Evolutionary conservation across 1,140 invertebrate genomes (phyloP), one percentile per base, ranked within the genome.

Genomic region (Leucophenga varia): DNA sequence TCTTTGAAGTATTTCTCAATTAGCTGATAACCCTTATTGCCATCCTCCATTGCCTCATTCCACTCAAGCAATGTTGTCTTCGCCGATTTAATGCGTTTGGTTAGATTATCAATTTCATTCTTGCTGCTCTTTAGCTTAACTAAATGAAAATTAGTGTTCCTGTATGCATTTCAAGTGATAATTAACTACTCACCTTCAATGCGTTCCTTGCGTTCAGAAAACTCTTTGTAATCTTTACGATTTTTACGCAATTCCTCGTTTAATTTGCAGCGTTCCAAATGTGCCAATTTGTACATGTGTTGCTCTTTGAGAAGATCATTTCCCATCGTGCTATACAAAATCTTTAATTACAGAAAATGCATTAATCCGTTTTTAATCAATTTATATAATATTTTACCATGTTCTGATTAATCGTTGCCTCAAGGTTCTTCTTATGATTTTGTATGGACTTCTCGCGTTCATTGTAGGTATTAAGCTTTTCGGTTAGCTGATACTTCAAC

Each of bases 1-100:
- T 81, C 75, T 43, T 79, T 76, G 28, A 80, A 79, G 40, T 82
- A 83, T 43, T 79, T 78, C 47, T 82, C 79, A 17, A 86, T 76
- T 14, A 84, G 36, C 41, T 80, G 68, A 53, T 79, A 81, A 31
- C 81, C 79, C 30, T 81, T 79, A 43, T 84, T 80, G 5, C 80
- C 78, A 43, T 78, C 77, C 30, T 78, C 74, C 30, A 85, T 72
- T 7, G 78, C 76, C 42, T 85, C 79, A n/a, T 82, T 79, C 80
- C 79, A 83, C 12, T 79, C 76, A 5, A 77, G 54, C 18, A 85
- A 54, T 9, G 78, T 78, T 20, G 78, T 74, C 35, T 80, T 80
- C n/a, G 83, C 82, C 57, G 80, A 78, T 30, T 80, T 74, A 0
- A 84, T 77, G 47, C 76, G 77, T 16, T 76, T 68, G 44, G 82